Evolutionary conservation across 2,113 vertebrate genomes (phyloP).

Genomic region (Macrotis lagotis): DNA sequence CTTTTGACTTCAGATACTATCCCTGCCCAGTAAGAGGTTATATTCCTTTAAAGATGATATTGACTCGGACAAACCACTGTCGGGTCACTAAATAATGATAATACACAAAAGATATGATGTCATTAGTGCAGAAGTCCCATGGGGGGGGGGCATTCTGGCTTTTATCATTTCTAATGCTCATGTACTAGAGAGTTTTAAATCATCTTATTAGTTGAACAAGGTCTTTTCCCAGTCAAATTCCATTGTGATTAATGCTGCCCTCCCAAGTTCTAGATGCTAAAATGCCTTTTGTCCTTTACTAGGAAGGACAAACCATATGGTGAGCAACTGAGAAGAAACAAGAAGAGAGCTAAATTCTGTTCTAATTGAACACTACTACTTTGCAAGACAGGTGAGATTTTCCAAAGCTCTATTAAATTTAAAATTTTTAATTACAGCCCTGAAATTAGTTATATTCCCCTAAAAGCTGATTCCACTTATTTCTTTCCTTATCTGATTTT

Average conservation of each 20-base stretch:
- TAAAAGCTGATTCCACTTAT: not conserved
- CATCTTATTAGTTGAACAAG: slow-evolving; percentile 43
- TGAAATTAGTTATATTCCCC: not conserved
- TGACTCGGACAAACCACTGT: not conserved
- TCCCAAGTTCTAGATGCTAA: slow-evolving; percentile 50
- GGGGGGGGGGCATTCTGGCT: not conserved
- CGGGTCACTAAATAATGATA: not conserved
- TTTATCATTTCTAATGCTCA: slow-evolving; percentile 51
- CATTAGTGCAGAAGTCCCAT: not conserved
- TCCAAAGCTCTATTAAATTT: not conserved
- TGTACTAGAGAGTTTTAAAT: slow-evolving; percentile 59
- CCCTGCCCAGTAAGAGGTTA: not conserved
- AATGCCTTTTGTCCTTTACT: slow-evolving; percentile 62
- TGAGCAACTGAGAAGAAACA: not conserved
- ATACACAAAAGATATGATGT: not conserved
- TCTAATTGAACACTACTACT: not conserved
- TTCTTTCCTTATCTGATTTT: not conserved
- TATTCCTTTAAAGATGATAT: not conserved
- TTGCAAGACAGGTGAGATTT: not conserved
- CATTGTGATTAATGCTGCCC: slow-evolving; percentile 40
- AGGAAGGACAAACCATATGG: not conserved
- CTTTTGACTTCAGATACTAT: not conserved
- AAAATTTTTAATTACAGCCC: not conserved
- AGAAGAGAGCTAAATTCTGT: not conserved
- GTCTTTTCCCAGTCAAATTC: slow-evolving; percentile 60